These are phyloP conservation scores for Martes martes DNA, from an alignment of 2,113 vertebrate species.

Conservation along the genomic window DNA sequence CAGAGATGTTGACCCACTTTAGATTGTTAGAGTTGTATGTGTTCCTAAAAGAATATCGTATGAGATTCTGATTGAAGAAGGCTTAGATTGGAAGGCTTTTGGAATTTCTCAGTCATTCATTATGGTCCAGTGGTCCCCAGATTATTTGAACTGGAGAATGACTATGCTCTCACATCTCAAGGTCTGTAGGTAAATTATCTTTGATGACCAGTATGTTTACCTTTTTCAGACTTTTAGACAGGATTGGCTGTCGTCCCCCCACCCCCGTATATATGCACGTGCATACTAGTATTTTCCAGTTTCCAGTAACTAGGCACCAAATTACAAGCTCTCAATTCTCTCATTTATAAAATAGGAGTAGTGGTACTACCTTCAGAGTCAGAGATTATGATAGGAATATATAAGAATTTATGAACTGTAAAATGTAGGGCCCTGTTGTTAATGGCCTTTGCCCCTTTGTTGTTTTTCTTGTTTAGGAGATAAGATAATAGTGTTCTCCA, in stretches of 20 bases:
- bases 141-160: slow-evolving; percentile 39
- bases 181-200: slow-evolving; percentile 4
- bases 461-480: slow-evolving; percentile 50
- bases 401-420: background rate
- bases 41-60: background rate
- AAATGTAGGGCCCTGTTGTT: background rate
- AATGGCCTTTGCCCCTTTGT: background rate
- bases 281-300: background rate
- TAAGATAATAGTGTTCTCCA: slow-evolving; percentile 14
- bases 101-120: background rate
- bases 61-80: slow-evolving; percentile 15
- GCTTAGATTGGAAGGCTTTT: slow-evolving; percentile 6
- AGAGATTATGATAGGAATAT: slow-evolving; percentile 1
- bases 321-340: slow-evolving; percentile 27
- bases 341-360: slow-evolving; percentile 16
- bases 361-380: background rate
- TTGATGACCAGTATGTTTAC: background rate
- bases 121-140: background rate
- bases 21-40: background rate
- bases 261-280: too few relatives aligned
- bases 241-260: background rate
- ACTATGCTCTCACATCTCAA: background rate
- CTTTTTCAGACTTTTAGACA: slow-evolving; percentile 25
- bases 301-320: background rate
- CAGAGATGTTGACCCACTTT: background rate